Evolutionary conservation across 2,888 invertebrate genomes (phyloP).

Genomic region (Cremastinae sp.): DNA sequence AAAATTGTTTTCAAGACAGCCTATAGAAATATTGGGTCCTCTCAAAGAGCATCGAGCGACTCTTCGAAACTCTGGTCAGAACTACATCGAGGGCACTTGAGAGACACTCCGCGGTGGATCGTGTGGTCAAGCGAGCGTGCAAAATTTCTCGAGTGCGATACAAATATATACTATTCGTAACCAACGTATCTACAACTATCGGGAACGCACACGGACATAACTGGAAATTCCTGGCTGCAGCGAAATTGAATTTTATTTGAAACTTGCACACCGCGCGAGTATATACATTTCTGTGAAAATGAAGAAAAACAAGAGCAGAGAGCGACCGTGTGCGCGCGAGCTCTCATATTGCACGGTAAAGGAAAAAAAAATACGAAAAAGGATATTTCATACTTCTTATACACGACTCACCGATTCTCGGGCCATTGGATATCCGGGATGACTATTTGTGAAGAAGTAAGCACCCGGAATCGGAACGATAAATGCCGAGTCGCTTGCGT

Average conservation of each 20-base stretch:
- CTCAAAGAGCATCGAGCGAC: slow-evolving; percentile 54
- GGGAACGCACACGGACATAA: neutral
- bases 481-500: slow-evolving; percentile 63
- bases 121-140: slow-evolving; percentile 20
- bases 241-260: slow-evolving; percentile 64
- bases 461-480: slow-evolving; percentile 63
- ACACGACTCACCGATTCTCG: slow-evolving; percentile 49
- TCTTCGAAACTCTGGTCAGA: slow-evolving; percentile 26
- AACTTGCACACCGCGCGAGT: slow-evolving; percentile 37
- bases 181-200: neutral
- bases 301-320: neutral
- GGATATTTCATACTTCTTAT: slow-evolving; percentile 43
- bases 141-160: slow-evolving; percentile 9
- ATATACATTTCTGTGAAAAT: neutral
- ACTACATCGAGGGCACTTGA: slow-evolving; percentile 4
- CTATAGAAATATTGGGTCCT: too few relatives aligned
- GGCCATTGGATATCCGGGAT: slow-evolving; percentile 54
- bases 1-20: too few relatives aligned
- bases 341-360: neutral
- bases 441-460: slow-evolving; percentile 27
- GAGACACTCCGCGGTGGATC: slow-evolving; percentile 10
- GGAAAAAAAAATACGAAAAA: slow-evolving; percentile 14
- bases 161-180: neutral
- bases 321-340: neutral
- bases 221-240: slow-evolving; percentile 24